Percentiles rank a stretch among this genome's conserved stretches.
These are phyloP conservation scores for Tyrannus savana DNA, from an alignment of 2,113 vertebrate species.

Conservation along the genomic window DNA sequence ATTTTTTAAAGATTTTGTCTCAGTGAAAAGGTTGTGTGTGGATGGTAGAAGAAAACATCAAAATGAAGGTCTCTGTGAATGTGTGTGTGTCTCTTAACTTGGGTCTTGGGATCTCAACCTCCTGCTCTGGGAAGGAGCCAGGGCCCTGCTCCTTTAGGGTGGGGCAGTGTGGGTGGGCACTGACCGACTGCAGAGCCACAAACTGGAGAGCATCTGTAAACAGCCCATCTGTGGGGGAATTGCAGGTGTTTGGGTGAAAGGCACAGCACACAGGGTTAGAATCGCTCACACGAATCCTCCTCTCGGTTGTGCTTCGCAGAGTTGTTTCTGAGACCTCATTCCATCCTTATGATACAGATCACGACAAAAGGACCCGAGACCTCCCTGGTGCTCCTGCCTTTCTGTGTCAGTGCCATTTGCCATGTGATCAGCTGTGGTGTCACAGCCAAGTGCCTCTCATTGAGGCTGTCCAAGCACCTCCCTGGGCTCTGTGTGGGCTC, in stretches of 20 bases:
- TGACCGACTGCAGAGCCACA: neutral
- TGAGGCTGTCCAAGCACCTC: neutral
- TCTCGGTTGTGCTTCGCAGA: neutral
- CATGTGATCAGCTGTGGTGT: neutral
- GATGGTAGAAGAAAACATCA: neutral
- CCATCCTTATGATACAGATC: neutral
- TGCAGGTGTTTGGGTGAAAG: neutral
- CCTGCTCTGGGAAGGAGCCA: neutral
- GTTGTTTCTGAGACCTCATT: neutral
- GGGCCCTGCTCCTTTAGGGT: neutral
- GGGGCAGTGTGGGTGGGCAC: neutral
- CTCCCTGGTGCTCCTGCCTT: neutral
- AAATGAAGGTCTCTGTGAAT: neutral
- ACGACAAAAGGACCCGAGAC: neutral
- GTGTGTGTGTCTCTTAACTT: neutral
- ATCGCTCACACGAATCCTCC: neutral
- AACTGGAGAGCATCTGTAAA: neutral
- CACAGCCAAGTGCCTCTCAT: slow-evolving; percentile 4
- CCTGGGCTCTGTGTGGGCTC: neutral
- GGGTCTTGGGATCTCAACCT: neutral
- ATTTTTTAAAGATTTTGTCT: neutral
- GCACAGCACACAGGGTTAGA: neutral
- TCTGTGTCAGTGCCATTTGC: neutral
- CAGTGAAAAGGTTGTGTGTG: neutral
- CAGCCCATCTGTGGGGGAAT: neutral